Percentiles rank a stretch among this genome's conserved stretches.
Conservation (phyloP, 2,888 invertebrate species). For the Cyclophora albipunctata region DNA sequence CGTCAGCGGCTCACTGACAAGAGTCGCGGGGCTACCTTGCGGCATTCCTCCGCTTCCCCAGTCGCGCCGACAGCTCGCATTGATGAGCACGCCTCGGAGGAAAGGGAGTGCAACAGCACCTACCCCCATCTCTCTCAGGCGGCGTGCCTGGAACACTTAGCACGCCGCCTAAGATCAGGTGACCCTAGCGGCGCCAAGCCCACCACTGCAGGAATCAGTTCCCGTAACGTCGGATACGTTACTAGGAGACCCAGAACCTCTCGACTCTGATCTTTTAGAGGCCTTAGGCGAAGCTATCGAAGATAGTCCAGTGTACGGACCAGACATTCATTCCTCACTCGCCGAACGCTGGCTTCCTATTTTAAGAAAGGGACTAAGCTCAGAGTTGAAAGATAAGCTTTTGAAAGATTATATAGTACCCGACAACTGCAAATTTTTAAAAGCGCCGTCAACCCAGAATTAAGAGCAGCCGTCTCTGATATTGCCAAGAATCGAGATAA, state of each 20-base stretch:
- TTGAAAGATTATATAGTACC: constrained; percentile 3
- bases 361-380: not conserved
- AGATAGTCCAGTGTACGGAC: not conserved
- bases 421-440: constrained; percentile 2
- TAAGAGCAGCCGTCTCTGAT: constrained; percentile 1
- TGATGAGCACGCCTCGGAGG: no score
- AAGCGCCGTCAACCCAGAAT: constrained; percentile 4
- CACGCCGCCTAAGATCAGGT: no score
- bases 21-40: no score
- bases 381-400: constrained; percentile 2
- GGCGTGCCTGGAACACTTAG: no score
- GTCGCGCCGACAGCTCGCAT: no score
- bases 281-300: not conserved
- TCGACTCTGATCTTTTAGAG: not conserved
- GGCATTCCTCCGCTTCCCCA: no score
- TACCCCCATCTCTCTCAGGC: no score
- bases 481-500: constrained; percentile 1
- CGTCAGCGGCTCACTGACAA: no score
- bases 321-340: not conserved
- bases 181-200: no score
- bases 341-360: constrained; percentile 2
- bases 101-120: no score
- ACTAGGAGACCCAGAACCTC: no score
- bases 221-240: not conserved
- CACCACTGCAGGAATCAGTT: not conserved